A percentile compares a stretch with the other conserved stretches of the same genome.
These are phyloP conservation scores for Xestia rhomboidea DNA, from an alignment of 2,888 invertebrate genomes.

Conservation along the genomic window DNA sequence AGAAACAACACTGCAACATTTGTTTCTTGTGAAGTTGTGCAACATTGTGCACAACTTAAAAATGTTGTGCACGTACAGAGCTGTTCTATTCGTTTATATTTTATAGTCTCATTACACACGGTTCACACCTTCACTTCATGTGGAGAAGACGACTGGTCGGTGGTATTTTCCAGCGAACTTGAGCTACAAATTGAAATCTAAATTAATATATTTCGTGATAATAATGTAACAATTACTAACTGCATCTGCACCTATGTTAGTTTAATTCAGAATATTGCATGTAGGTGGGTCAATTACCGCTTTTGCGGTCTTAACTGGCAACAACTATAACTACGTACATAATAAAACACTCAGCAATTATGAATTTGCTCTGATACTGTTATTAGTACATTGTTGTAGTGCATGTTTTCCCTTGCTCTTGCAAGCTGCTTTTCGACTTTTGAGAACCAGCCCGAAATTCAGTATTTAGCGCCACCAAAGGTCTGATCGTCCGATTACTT, in stretches of 20 bases:
- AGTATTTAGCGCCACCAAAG: background rate
- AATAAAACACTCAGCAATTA: conserved; percentile 9
- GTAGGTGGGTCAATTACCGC: no score
- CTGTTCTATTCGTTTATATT: background rate
- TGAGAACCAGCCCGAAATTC: background rate
- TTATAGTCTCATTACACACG: background rate
- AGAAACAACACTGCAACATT: background rate
- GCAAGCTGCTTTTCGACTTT: background rate
- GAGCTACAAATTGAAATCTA: conserved; percentile 41
- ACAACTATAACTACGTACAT: no score
- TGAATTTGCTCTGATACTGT: conserved; percentile 8
- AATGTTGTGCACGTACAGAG: background rate
- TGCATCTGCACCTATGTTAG: background rate
- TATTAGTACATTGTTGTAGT: background rate
- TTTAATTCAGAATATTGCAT: background rate
- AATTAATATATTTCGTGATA: conserved; percentile 27
- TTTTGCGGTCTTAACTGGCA: no score
- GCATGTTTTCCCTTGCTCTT: background rate
- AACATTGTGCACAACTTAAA: background rate
- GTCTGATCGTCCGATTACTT: background rate
- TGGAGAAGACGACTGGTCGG: conserved; percentile 22
- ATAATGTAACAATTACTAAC: conserved; percentile 3
- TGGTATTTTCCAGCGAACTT: conserved; percentile 32
- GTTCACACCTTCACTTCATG: conserved; percentile 22
- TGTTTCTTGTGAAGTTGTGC: background rate